Percentiles rank a stretch among this genome's conserved stretches.
phyloP scores from a whole-genome alignment of 2,888 invertebrate species.

The Tetanocera ferruginea region DNA sequence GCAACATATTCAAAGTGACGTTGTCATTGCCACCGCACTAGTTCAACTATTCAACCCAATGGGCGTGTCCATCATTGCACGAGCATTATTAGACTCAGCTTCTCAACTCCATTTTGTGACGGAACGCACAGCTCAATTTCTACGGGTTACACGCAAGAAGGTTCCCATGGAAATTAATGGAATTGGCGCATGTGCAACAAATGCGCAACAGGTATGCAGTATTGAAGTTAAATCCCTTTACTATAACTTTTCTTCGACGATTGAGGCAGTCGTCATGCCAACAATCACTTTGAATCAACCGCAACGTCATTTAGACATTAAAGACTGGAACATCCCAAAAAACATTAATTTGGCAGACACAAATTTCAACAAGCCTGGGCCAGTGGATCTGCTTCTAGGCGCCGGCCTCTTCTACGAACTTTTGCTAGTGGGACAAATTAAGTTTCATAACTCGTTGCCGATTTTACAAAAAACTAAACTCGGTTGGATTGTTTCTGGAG shows the following conservation, averaged over 20 bases:
- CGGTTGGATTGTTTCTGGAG: conserved; percentile 25
- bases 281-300: no score
- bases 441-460: background rate
- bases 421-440: background rate
- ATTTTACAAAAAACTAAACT: background rate
- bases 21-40: conserved; percentile 35
- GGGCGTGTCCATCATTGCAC: conserved; percentile 1
- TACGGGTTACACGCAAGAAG: conserved; percentile 23
- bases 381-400: background rate
- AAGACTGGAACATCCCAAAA: background rate
- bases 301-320: background rate
- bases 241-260: background rate
- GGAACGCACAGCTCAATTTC: no score
- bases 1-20: background rate
- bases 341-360: background rate
- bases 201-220: background rate
- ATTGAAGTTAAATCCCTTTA: background rate
- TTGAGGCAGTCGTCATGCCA: background rate
- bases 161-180: conserved; percentile 18
- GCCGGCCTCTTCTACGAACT: background rate
- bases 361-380: conserved; percentile 3
- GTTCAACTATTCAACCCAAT: conserved; percentile 13
- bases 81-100: conserved; percentile 34
- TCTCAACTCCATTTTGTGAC: no score
- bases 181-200: conserved; percentile 19